Conservation (phyloP, 2,888 invertebrate species). For the Amaurobius ferox region DNA sequence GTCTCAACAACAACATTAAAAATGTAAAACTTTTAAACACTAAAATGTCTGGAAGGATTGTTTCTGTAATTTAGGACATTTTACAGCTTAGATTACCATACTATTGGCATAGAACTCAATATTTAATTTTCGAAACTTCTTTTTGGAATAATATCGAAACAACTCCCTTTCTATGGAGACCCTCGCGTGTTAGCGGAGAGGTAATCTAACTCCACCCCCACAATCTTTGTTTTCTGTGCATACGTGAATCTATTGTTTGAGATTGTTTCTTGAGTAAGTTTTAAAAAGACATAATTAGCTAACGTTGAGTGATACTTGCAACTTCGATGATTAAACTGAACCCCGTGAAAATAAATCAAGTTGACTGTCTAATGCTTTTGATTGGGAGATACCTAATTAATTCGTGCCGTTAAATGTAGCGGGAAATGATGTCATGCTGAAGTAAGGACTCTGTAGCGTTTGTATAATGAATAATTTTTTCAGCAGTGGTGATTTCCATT, state of each 20-base stretch:
- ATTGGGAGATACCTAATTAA: slow-evolving; percentile 30
- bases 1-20: too few species aligned
- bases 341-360: slow-evolving; percentile 31
- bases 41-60: too few species aligned
- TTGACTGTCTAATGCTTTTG: not conserved
- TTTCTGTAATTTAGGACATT: too few species aligned
- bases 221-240: slow-evolving; percentile 45
- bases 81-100: too few species aligned
- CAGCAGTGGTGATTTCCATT: not conserved
- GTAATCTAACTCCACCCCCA: slow-evolving; percentile 7
- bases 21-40: too few species aligned
- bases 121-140: too few species aligned
- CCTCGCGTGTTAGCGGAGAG: slow-evolving; percentile 2
- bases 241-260: not conserved
- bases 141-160: slow-evolving; percentile 91
- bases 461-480: slow-evolving; percentile 3
- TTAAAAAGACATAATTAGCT: slow-evolving; percentile 29
- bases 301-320: slow-evolving; percentile 33
- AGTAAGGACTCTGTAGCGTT: not conserved
- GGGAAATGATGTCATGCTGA: not conserved
- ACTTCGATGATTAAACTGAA: slow-evolving; percentile 29
- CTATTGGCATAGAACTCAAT: too few species aligned
- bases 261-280: not conserved
- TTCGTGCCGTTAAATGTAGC: slow-evolving; percentile 26
- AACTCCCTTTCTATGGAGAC: slow-evolving; percentile 11